phyloP scores from a whole-genome alignment of 2,113 vertebrate species.

The Misgurnus mizolepis region DNA sequence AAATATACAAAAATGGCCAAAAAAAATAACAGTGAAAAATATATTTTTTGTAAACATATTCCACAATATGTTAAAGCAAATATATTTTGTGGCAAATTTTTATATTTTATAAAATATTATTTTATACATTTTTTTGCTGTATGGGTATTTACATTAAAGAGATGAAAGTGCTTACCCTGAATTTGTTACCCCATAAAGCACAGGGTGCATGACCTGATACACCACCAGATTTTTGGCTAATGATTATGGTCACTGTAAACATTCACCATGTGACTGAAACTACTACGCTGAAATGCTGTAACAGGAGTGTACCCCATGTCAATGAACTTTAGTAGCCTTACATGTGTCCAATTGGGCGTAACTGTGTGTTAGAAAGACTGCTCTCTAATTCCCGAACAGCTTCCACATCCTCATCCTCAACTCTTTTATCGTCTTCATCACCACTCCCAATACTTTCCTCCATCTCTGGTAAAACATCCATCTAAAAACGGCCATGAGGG shows the following conservation, averaged over 20 bases:
- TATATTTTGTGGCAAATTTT: too few species aligned
- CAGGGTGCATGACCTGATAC: background rate
- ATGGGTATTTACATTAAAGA: background rate
- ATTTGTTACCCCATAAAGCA: background rate
- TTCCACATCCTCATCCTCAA: slow-evolving; percentile 4
- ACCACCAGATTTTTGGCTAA: slow-evolving; percentile 36
- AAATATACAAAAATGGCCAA: too few species aligned
- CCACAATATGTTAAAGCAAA: too few species aligned
- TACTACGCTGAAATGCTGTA: slow-evolving; percentile 17
- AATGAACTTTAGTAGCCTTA: slow-evolving; percentile 58
- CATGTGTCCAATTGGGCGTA: slow-evolving; percentile 18
- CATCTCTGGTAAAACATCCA: slow-evolving; percentile 39
- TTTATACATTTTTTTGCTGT: too few species aligned
- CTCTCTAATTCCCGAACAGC: slow-evolving; percentile 48
- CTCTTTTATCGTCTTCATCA: slow-evolving; percentile 14
- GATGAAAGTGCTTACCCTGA: background rate
- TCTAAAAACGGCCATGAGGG: slow-evolving; percentile 25
- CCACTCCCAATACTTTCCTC: background rate
- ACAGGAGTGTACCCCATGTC: slow-evolving; percentile 31
- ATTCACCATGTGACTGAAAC: slow-evolving; percentile 16
- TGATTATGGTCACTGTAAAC: slow-evolving; percentile 46
- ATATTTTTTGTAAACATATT: too few species aligned
- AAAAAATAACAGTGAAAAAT: too few species aligned
- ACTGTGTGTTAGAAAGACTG: slow-evolving; percentile 35
- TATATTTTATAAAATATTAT: too few species aligned